phyloP scores from a whole-genome alignment of 2,113 vertebrate species.

The Nyctibius bracteatus region DNA sequence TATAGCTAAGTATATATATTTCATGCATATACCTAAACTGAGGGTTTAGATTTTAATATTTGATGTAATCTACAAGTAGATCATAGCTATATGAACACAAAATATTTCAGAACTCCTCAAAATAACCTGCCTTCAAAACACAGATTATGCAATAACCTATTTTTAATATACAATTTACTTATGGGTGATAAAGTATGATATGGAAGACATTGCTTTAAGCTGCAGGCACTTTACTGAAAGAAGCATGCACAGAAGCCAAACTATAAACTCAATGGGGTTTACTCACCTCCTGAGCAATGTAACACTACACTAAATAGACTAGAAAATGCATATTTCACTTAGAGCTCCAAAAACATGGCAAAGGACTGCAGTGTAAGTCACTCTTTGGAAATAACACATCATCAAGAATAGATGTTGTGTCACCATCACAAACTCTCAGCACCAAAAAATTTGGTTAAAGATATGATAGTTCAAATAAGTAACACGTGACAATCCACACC shows the following conservation, averaged over 20 bases:
- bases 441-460: neutral
- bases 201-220: neutral
- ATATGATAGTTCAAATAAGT: neutral
- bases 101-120: neutral
- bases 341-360: neutral
- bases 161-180: neutral
- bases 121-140: neutral
- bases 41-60: neutral
- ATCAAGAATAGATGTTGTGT: neutral
- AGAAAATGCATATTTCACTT: neutral
- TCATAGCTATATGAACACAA: neutral
- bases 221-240: neutral
- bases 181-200: neutral
- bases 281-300: neutral
- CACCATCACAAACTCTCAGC: neutral
- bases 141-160: neutral
- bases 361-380: neutral
- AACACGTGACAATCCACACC: neutral
- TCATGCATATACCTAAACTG: neutral
- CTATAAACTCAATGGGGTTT: neutral
- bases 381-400: neutral
- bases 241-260: neutral
- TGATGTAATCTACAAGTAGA: neutral
- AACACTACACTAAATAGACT: neutral
- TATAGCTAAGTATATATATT: neutral